A percentile compares a stretch with the other conserved stretches of the same genome.
Conservation (phyloP, 2,797 vertebrate species). For the Benthosema pterotum region DNA sequence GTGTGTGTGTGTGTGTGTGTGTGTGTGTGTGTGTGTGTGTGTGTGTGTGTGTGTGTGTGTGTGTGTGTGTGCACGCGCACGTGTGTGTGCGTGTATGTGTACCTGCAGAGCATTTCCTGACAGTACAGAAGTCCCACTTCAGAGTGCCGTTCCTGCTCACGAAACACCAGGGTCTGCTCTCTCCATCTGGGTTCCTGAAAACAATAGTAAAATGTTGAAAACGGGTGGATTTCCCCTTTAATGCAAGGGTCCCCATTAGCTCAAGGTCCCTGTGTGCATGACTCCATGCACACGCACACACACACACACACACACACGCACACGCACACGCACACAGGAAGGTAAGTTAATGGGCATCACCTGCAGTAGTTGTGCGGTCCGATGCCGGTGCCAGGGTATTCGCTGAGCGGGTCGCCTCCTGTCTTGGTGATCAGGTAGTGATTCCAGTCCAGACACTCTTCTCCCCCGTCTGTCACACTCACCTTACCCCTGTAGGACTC, state of each 20-base stretch:
- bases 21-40: conserved; percentile 10
- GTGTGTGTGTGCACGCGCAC: not conserved
- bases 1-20: conserved; percentile 1
- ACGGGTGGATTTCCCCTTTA: no score
- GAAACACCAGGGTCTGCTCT: conserved; percentile 74
- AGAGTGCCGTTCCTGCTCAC: conserved; percentile 47
- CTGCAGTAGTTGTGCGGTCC: conserved; percentile 73
- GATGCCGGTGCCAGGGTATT: conserved; percentile 47
- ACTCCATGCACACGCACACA: no score
- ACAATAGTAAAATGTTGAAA: no score
- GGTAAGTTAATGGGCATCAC: no score
- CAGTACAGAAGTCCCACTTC: conserved; percentile 65
- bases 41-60: conserved; percentile 6
- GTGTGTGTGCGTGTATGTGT: not conserved
- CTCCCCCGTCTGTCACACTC: conserved; percentile 51
- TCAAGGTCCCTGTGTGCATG: no score
- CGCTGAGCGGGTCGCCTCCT: conserved; percentile 29
- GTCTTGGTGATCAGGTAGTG: conserved; percentile 54
- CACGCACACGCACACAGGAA: not conserved
- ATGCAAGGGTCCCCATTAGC: no score
- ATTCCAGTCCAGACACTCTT: conserved; percentile 72
- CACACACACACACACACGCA: no score
- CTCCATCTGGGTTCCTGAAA: conserved; percentile 74
- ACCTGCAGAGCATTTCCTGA: conserved; percentile 57
- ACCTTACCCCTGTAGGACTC: conserved; percentile 61